These are phyloP conservation scores for Drosophila melanogaster DNA, from an alignment of 1,140 invertebrate genomes.

Conservation along the genomic window Release_6_plus_ISO1_MT NT_037436.4:3232001-3232500, in stretches of 20 bases:
- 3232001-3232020: constrained; percentile 45
- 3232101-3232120: constrained; percentile 48
- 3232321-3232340: neutral
- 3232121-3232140: constrained; percentile 47
- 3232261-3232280: neutral
- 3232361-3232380: constrained; percentile 81
- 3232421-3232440: constrained; percentile 52
- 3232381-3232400: constrained; percentile 76
- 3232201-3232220: constrained; percentile 72
- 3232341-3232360: constrained; percentile 15
- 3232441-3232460: constrained; percentile 69
- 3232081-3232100: constrained; percentile 54
- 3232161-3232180: constrained; percentile 72
- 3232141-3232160: constrained; percentile 74
- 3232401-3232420: constrained; percentile 75
- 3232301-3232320: constrained; percentile 22
- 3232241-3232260: constrained; percentile 10
- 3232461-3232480: constrained; percentile 61
- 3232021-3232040: constrained; percentile 68
- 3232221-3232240: constrained; percentile 76
- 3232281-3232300: constrained; percentile 26
- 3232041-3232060: constrained; percentile 54
- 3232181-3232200: constrained; percentile 79
- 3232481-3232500: constrained; percentile 25
- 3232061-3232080: constrained; percentile 18